Conservation (phyloP, 2,113 vertebrate genomes). For the Halcyon malimbica region DNA sequence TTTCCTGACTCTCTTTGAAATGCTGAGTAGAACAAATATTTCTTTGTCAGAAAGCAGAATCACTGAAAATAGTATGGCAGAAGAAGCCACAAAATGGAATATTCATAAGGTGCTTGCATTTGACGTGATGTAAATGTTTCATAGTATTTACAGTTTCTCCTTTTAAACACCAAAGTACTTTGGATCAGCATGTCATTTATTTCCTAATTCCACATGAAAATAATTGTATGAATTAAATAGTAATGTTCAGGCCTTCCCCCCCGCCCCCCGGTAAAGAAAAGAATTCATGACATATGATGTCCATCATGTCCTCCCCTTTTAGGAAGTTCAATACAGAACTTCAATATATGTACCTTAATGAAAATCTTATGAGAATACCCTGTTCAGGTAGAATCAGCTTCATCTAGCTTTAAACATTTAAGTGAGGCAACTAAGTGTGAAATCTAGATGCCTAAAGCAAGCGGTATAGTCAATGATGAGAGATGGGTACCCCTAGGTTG, state of each 20-base stretch:
- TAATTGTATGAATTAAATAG: neutral
- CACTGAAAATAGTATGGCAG: neutral
- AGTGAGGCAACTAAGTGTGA: neutral
- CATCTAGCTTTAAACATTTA: neutral
- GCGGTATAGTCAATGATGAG: neutral
- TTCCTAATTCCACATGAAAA: neutral
- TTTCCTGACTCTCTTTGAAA: slow-evolving; percentile 1
- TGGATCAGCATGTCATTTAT: neutral
- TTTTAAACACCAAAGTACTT: neutral
- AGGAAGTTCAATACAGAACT: neutral
- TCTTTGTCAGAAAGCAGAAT: slow-evolving; percentile 21
- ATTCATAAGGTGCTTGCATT: slow-evolving; percentile 9
- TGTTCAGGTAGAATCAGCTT: neutral
- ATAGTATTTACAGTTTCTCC: neutral
- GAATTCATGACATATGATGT: neutral
- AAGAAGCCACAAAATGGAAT: neutral
- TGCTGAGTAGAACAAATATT: slow-evolving; percentile 20
- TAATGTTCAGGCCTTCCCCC: neutral
- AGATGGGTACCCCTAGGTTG: neutral
- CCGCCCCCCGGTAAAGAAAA: neutral
- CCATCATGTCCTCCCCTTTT: neutral
- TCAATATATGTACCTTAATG: neutral
- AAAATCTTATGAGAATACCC: neutral
- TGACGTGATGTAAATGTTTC: neutral
- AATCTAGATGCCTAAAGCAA: neutral